These are phyloP conservation scores for Trichogramma dendrolimi DNA, from an alignment of 2,888 invertebrate genomes.

Conservation along the genomic window DNA sequence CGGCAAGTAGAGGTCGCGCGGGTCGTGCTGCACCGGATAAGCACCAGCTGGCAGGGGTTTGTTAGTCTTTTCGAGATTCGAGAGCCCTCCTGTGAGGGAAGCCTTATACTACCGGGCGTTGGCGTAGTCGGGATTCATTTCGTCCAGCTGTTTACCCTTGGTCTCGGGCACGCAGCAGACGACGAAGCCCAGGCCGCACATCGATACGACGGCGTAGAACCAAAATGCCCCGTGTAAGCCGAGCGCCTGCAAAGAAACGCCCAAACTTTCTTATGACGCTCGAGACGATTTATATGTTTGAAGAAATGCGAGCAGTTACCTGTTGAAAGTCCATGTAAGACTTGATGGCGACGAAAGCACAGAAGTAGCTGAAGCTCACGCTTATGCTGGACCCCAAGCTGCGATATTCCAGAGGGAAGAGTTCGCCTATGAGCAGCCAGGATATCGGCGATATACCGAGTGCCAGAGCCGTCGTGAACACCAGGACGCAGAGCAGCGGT, in stretches of 20 bases:
- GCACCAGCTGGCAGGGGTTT: slow-evolving; percentile 45
- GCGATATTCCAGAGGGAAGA: slow-evolving; percentile 77
- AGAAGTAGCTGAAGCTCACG: slow-evolving; percentile 80
- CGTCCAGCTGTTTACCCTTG: slow-evolving; percentile 82
- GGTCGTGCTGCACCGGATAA: slow-evolving; percentile 44
- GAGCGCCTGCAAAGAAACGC: slow-evolving; percentile 54
- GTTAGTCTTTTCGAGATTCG: slow-evolving; percentile 46
- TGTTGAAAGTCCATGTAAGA: slow-evolving; percentile 78
- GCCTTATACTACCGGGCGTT: slow-evolving; percentile 53
- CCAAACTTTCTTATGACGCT: too few relatives aligned
- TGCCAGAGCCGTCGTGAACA: slow-evolving; percentile 82
- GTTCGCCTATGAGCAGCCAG: slow-evolving; percentile 77
- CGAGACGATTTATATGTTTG: not conserved
- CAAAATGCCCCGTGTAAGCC: slow-evolving; percentile 83
- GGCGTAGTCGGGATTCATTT: slow-evolving; percentile 73
- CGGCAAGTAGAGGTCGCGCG: slow-evolving; percentile 37
- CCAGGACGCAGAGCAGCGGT: slow-evolving; percentile 74
- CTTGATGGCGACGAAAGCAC: slow-evolving; percentile 81
- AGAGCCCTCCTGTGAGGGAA: slow-evolving; percentile 49
- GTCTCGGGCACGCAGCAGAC: slow-evolving; percentile 86
- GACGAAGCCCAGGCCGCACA: slow-evolving; percentile 78
- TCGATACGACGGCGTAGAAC: slow-evolving; percentile 79
- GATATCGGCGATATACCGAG: slow-evolving; percentile 84
- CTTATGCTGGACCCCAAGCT: slow-evolving; percentile 85
- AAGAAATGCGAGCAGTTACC: slow-evolving; percentile 31